These are phyloP conservation scores for Phaedon cochleariae DNA, from an alignment of 2,888 invertebrate species.

Conservation along the genomic window DNA sequence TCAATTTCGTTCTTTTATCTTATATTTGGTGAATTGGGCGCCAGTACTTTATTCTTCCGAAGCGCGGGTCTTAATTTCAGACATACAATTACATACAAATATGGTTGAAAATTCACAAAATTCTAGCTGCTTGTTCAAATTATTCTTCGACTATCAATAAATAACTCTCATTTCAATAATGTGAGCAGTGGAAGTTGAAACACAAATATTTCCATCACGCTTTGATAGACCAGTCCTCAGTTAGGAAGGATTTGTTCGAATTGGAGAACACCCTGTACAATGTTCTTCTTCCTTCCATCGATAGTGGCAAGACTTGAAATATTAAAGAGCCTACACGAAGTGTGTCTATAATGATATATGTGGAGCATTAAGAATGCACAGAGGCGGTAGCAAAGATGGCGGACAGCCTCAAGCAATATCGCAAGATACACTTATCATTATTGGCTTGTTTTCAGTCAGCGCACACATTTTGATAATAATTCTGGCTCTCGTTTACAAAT, in stretches of 20 bases:
- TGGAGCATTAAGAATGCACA: conserved; percentile 56
- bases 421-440: conserved; percentile 44
- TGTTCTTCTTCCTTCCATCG: conserved; percentile 33
- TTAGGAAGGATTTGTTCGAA: not conserved
- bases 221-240: too few species aligned
- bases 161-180: too few species aligned
- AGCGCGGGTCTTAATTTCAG: too few species aligned
- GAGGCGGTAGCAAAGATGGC: conserved; percentile 59
- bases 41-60: too few species aligned
- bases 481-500: conserved; percentile 30
- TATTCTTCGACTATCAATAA: too few species aligned
- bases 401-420: conserved; percentile 40
- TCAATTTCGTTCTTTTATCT: too few species aligned
- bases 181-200: too few species aligned
- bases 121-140: too few species aligned
- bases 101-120: too few species aligned
- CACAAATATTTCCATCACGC: too few species aligned
- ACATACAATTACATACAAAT: too few species aligned
- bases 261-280: conserved; percentile 17
- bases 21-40: too few species aligned
- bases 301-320: conserved; percentile 46
- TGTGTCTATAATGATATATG: conserved; percentile 65
- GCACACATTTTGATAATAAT: conserved; percentile 33
- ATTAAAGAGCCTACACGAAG: conserved; percentile 58
- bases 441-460: conserved; percentile 40